Base-by-base conservation (phyloP, 2,888 invertebrate genomes). In the Dasypogon diadema region DNA sequence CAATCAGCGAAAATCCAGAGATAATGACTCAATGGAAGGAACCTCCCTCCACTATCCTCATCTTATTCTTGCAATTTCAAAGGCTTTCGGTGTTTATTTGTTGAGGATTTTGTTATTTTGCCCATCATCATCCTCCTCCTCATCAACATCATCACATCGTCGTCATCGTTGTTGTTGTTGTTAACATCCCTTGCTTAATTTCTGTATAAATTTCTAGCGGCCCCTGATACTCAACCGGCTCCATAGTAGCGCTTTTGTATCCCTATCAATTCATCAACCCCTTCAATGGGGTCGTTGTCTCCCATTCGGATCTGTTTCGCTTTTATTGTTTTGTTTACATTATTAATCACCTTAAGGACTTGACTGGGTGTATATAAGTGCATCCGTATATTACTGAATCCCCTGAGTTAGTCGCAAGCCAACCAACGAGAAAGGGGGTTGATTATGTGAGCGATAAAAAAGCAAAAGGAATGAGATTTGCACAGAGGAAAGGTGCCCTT, bases 311-410 rank as follows among this genome's bases (percentile, higher is more conserved):
- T 73, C 73, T 73, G 42, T 56, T 73, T 55, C 24, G 22, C 37
- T 73, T 55, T 73, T 73, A 73, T 56, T 73, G 73, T 73, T 73
- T 42, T 73, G 73, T 73, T 73, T 73, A 56, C 56, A 73, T 73
- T 73, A 73, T 73, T 73, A 73, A 73, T 73, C 73, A 73, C 42
- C 16, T 56, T 56, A 73, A 73, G 56, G 56, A 56, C 55, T 54
- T 73, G 12, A 12, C 22, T n/a, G n/a, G n/a, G n/a, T n/a, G n/a
- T n/a, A n/a, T n/a, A n/a, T n/a, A n/a, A n/a, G n/a, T n/a, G n/a
- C n/a, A n/a, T n/a, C n/a, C n/a, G n/a, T n/a, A n/a, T n/a, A n/a
- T n/a, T n/a, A n/a, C n/a, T n/a, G n/a, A 12, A n/a, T 46, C 4
- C 48, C 6, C 58, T 14, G 55, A 16, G 18, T 3, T 21, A 16